phyloP scores from a whole-genome alignment of 2,888 invertebrate species.

The Cryptophagus acutangulus region DNA sequence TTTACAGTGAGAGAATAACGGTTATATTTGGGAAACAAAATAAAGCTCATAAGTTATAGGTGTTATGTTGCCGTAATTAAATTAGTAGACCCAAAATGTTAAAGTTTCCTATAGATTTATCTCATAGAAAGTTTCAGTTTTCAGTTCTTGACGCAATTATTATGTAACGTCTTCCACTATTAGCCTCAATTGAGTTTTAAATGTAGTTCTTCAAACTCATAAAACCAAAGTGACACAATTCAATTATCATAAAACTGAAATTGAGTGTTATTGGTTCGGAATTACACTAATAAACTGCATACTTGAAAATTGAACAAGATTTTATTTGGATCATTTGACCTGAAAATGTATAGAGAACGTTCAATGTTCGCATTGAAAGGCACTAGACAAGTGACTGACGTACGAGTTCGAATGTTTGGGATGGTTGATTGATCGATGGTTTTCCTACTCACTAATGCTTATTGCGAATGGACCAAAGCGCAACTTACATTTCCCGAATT shows the following conservation, averaged over 20 bases:
- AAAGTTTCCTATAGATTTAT: too few species aligned
- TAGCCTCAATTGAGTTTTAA: too few species aligned
- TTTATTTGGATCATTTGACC: constrained; percentile 32
- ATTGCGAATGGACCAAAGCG: constrained; percentile 17
- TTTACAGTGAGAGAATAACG: too few species aligned
- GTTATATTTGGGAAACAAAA: too few species aligned
- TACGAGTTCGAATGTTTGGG: constrained; percentile 37
- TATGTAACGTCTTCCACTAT: too few species aligned
- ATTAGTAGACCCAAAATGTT: too few species aligned
- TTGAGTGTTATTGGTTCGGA: constrained; percentile 1
- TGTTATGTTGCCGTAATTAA: too few species aligned
- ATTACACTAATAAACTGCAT: constrained; percentile 7
- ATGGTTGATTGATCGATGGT: constrained; percentile 43
- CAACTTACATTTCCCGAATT: constrained; percentile 5
- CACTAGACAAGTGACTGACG: constrained; percentile 39
- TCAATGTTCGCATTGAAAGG: constrained; percentile 34
- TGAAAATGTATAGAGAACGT: constrained; percentile 30
- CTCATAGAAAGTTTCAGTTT: too few species aligned
- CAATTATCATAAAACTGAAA: constrained; percentile 3
- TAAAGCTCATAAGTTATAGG: too few species aligned
- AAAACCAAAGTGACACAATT: background rate
- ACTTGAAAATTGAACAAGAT: constrained; percentile 14
- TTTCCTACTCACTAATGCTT: constrained; percentile 20
- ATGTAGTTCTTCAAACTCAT: too few species aligned
- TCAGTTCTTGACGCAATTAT: too few species aligned